These are phyloP conservation scores for Antennarius striatus DNA, from an alignment of 2,113 vertebrate genomes.

Conservation along the genomic window DNA sequence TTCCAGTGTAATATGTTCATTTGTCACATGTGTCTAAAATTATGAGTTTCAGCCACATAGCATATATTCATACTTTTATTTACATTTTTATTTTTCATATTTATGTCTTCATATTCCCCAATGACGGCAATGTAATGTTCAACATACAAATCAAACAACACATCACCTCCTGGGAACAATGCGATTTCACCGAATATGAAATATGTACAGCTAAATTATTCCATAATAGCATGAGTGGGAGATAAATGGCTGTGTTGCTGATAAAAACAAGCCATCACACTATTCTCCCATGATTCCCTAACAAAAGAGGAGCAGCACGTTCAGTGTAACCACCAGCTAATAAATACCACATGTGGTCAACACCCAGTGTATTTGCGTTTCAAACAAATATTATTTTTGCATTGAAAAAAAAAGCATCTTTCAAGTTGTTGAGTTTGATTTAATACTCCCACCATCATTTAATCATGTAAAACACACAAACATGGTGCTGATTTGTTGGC, in stretches of 20 bases:
- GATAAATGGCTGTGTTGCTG: not conserved
- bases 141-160: not conserved
- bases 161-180: not conserved
- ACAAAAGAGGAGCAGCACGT: conserved; percentile 1
- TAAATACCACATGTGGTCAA: conserved; percentile 7
- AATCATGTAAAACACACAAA: conserved; percentile 58
- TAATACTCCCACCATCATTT: conserved; percentile 41
- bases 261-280: not conserved
- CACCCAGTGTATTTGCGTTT: not conserved
- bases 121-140: too few species aligned
- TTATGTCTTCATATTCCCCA: too few species aligned
- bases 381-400: conserved; percentile 13
- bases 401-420: conserved; percentile 1
- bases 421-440: conserved; percentile 32
- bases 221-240: not conserved
- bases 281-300: not conserved
- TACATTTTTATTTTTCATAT: too few species aligned
- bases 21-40: too few species aligned
- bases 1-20: too few species aligned
- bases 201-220: conserved; percentile 5
- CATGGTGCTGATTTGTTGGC: conserved; percentile 47
- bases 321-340: not conserved
- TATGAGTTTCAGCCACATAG: too few species aligned
- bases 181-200: not conserved
- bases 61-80: too few species aligned